Base-by-base conservation (phyloP, 2,797 vertebrate species). In the Yasuhikotakia modesta region DNA sequence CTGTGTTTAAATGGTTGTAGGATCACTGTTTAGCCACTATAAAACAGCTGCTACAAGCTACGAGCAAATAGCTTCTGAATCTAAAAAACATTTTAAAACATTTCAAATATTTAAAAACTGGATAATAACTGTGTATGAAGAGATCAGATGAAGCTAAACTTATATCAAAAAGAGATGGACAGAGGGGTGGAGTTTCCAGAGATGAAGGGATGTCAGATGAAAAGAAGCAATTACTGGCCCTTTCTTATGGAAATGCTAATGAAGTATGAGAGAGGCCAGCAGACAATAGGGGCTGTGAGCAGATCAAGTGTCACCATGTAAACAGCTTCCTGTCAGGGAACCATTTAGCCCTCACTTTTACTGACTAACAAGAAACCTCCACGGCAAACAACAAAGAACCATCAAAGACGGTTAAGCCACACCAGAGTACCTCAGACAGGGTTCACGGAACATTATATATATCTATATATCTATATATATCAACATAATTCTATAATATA, bases 211-310 rank as follows among this genome's bases (percentile, higher is more conserved):
- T 81, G 86, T 85, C 87, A 91, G 88, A 93, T 93, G 90, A 92
- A 93, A 93, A 92, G 92, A 90, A 88, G 91, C 89, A 93, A 94
- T 94, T 93, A 93, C 93, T 90, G 88, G 81, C 87, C 90, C 90
- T 93, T 94, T 93, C 91, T 93, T 91, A 94, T 94, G 91, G 93
- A 93, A 93, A 94, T 94, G 89, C 88, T 93, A 93, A 93, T 94
- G 92, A 94, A 93, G 92, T 93, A 92, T 90, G 88, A 91, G 89
- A 89, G 89, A 86, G 89, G 89, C 87, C 87, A 61, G 0, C 14
- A 90, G 91, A 93, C 92, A 93, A 93, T 93, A 85, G 91, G 86
- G 89, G 84, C 89, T 88, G 87, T 90, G 90, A 89, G 91, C 90
- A 88, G 88, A 88, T 89, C 87, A 88, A 91, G 90, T 84, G 89